Evolutionary conservation across 2,888 invertebrate genomes (phyloP), one percentile per base, ranked within the genome.

Genomic region (Ochropleura leucogaster): DNA sequence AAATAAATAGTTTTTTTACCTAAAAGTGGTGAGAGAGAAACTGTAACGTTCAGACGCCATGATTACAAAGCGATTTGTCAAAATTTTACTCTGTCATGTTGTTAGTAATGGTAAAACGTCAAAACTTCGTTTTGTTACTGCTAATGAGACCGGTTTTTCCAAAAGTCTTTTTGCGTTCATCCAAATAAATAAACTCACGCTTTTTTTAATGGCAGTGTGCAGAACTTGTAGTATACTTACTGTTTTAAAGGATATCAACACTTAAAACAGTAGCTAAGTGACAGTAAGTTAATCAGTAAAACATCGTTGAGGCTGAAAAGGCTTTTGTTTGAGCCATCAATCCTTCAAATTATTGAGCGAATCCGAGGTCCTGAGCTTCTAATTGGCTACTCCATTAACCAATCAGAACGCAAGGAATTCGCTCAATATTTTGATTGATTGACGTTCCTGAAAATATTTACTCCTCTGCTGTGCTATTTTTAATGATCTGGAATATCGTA

Each of bases 21-120:
- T 97, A 93, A 97, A 97, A 91, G 97, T 97, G 85, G 97, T 99
- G 86, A 99, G 97, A 71, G 99, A 99, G 97, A 99, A 99, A 97
- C 99, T 99, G 92, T 99, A 99, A 90, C 99, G 97, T 95, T 99
- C 99, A 68, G 99, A 98, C 96, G 98, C 98, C 99, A 99, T 99
- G 97, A 97, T 98, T 97, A 97, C 97, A 97, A 96, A 95, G 97
- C 97, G 95, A 89, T 90, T 89, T 93, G 93, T 91, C 93, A 93
- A 93, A 90, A 86, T 78, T 90, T 90, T 70, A 86, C 84, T 72
- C 77, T 85, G 82, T 91, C 90, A 93, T 92, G 89, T 91, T 94
- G 90, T 85, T 82, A 88, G 70, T 55, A 74, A 62, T 85, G 74
- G 4, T 0, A 3, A 77, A 76, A 79, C 46, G 81, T 82, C 82